Conservation (phyloP, 2,113 vertebrate genomes). For the human region GRCh38 chr14:103892501-103893000, state of each 20-base stretch:
- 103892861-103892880: too few species aligned
- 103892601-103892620: rapidly evolving
- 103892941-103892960: too few species aligned
- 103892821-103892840: rapidly evolving
- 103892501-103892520: neutral
- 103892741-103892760: neutral
- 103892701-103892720: neutral
- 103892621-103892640: neutral
- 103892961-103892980: too few species aligned
- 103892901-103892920: too few species aligned
- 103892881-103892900: too few species aligned
- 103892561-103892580: neutral
- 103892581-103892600: neutral
- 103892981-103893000: too few species aligned
- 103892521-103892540: rapidly evolving
- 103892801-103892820: neutral
- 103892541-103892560: neutral
- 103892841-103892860: too few species aligned
- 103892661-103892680: neutral
- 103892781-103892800: rapidly evolving
- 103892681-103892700: neutral
- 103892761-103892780: rapidly evolving
- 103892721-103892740: neutral
- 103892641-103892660: neutral
- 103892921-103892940: too few species aligned